These are phyloP conservation scores for Ormyrus thymus DNA, from an alignment of 2,888 invertebrate genomes.

Conservation along the genomic window DNA sequence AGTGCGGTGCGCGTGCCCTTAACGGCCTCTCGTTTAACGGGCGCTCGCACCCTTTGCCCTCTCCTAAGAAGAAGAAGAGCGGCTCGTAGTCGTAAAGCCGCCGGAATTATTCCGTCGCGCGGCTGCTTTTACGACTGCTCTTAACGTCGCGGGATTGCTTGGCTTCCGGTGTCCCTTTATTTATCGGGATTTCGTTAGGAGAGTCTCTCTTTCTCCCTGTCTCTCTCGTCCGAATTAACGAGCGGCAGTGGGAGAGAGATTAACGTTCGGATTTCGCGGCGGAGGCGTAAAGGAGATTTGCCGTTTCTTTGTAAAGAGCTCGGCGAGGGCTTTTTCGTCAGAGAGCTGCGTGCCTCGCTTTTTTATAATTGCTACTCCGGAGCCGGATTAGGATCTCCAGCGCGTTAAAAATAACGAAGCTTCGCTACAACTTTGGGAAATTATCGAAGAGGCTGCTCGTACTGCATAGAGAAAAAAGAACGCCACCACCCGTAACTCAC, in stretches of 20 bases:
- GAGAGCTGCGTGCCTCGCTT: too few species aligned
- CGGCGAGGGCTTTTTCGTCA: too few species aligned
- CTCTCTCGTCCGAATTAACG: background rate
- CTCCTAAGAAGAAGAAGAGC: constrained; percentile 8
- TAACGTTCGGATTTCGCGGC: too few species aligned
- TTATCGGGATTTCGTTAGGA: constrained; percentile 20
- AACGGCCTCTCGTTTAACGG: constrained; percentile 40
- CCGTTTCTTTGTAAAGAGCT: too few species aligned
- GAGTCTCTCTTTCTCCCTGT: background rate
- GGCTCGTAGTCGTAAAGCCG: constrained; percentile 26
- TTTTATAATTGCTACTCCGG: too few species aligned
- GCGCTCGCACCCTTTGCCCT: background rate
- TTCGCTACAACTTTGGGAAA: too few species aligned
- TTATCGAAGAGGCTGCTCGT: too few species aligned
- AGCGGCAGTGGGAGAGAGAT: background rate
- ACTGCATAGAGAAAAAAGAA: too few species aligned
- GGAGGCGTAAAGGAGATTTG: too few species aligned
- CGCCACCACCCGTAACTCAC: too few species aligned
- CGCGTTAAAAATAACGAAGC: too few species aligned
- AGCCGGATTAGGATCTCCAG: too few species aligned
- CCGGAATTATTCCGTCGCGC: constrained; percentile 27
- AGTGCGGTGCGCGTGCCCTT: constrained; percentile 10
- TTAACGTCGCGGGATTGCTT: constrained; percentile 20
- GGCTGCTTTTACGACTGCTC: constrained; percentile 41
- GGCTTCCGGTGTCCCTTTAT: constrained; percentile 15